Percentiles rank a stretch among this genome's conserved stretches.
phyloP scores from a whole-genome alignment of 2,888 invertebrate genomes.

The Tipula confusa region DNA sequence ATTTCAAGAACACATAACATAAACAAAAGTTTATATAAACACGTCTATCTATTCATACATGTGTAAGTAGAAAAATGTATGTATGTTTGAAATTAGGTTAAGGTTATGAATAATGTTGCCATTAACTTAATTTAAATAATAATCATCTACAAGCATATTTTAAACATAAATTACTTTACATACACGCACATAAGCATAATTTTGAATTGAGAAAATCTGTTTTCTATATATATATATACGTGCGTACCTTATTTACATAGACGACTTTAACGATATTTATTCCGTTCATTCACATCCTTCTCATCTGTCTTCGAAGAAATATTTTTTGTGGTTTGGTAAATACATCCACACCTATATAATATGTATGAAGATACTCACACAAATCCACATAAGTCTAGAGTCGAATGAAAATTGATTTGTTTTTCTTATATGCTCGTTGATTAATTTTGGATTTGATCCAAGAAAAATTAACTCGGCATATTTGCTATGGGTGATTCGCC shows the following conservation, averaged over 20 bases:
- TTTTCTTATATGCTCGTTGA: not conserved
- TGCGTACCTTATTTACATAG: not conserved
- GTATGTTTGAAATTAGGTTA: not conserved
- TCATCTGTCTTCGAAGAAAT: not conserved
- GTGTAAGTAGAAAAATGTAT: not conserved
- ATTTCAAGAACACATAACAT: not conserved
- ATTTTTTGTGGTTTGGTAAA: not conserved
- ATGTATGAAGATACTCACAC: not conserved
- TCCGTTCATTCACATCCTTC: not conserved
- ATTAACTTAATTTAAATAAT: not conserved
- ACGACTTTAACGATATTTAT: not conserved
- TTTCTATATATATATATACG: not conserved
- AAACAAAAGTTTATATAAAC: not conserved
- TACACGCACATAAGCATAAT: not conserved
- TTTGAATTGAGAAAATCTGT: not conserved
- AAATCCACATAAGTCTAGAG: not conserved
- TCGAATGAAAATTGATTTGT: not conserved
- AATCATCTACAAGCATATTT: not conserved
- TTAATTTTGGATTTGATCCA: not conserved
- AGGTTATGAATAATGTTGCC: constrained; percentile 17
- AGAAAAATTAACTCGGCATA: not conserved
- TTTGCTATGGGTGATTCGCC: not conserved
- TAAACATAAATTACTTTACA: not conserved
- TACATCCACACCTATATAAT: too few species aligned
- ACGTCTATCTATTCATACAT: not conserved